phyloP scores from a whole-genome alignment of 2,888 invertebrate species.

The Pyrgus malvae region DNA sequence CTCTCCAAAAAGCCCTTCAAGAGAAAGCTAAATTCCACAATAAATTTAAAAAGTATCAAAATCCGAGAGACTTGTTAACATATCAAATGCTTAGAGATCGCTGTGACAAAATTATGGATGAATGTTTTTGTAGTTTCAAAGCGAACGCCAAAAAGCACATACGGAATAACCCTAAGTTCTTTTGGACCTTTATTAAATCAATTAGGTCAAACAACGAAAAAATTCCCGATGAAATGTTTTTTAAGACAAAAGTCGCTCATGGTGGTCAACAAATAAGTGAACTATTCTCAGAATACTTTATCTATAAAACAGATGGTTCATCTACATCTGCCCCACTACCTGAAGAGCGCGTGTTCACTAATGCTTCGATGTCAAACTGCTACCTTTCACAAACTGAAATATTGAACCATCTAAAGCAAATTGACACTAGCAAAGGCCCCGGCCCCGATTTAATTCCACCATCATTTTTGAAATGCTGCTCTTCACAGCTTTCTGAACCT shows the following conservation, averaged over 20 bases:
- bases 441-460: constrained; percentile 3
- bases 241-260: neutral
- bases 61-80: neutral
- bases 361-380: neutral
- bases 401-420: neutral
- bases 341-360: neutral
- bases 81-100: constrained; percentile 1
- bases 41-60: constrained; percentile 1
- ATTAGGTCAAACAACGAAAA: neutral
- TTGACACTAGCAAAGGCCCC: constrained; percentile 10
- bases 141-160: neutral
- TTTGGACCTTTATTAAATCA: constrained; percentile 1
- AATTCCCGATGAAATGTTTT: constrained; percentile 6
- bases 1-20: neutral
- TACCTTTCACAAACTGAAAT: neutral
- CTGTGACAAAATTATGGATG: neutral
- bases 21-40: constrained; percentile 1
- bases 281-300: constrained; percentile 4
- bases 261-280: constrained; percentile 1
- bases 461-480: constrained; percentile 52
- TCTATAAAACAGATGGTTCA: neutral
- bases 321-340: neutral
- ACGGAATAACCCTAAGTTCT: neutral
- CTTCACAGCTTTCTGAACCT: constrained; percentile 86
- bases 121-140: neutral